Conservation (phyloP, 2,888 invertebrate genomes). For the Taphrorychus bicolor region DNA sequence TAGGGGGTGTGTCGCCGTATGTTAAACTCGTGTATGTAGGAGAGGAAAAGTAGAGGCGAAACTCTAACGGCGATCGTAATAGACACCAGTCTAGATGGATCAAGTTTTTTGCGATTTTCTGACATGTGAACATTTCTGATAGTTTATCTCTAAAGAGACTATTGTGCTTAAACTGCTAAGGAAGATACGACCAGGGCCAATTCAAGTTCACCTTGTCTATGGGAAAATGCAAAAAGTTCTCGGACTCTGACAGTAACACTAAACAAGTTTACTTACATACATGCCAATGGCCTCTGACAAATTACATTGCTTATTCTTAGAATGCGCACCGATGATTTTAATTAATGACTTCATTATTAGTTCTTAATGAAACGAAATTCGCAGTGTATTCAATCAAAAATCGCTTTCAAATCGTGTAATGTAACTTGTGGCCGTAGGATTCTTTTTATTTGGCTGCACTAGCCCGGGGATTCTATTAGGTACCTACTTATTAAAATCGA, state of each 20-base stretch:
- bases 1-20: constrained; percentile 16
- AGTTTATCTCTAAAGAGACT: no score
- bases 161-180: no score
- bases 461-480: not conserved
- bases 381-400: not conserved
- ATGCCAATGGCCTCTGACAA: no score
- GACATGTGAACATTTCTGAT: not conserved
- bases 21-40: constrained; percentile 7
- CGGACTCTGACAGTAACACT: no score
- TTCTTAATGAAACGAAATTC: not conserved
- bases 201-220: no score
- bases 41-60: constrained; percentile 15
- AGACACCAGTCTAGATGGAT: not conserved
- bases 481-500: not conserved
- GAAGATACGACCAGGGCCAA: no score
- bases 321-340: no score
- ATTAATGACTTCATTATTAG: no score
- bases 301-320: no score
- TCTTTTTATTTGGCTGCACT: not conserved
- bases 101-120: not conserved
- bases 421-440: constrained; percentile 8
- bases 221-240: no score
- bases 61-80: not conserved
- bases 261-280: no score
- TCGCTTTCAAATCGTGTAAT: not conserved